Conservation (phyloP, 2,797 vertebrate genomes). For the Sebastes elongatus region DNA sequence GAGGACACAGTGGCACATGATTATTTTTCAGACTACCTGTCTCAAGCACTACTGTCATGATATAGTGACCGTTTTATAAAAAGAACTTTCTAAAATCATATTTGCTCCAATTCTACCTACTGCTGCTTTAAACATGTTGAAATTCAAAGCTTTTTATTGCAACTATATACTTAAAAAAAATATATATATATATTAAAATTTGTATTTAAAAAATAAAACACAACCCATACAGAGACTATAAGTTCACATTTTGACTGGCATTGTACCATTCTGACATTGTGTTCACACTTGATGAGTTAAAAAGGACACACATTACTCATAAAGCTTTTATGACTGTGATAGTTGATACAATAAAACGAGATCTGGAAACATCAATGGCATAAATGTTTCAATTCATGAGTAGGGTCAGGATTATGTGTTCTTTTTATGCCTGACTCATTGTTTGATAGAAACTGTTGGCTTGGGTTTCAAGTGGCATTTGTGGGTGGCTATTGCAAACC, state of each 20-base stretch:
- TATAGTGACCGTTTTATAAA: no score
- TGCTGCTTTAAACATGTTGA: background rate
- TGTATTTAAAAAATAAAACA: background rate
- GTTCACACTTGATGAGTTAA: no score
- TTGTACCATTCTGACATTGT: background rate
- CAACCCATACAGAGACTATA: background rate
- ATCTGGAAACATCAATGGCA: background rate
- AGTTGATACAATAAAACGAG: background rate
- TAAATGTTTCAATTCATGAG: background rate
- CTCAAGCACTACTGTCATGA: no score
- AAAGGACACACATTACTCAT: background rate
- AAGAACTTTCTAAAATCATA: no score
- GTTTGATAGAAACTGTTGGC: slow-evolving; percentile 69
- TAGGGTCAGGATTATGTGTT: slow-evolving; percentile 5
- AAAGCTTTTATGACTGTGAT: background rate
- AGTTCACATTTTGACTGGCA: background rate
- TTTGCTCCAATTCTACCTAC: no score
- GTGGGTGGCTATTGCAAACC: slow-evolving; percentile 64
- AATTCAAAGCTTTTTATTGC: background rate
- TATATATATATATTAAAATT: no score
- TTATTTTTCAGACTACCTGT: no score
- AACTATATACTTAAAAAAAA: no score
- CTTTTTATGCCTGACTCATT: slow-evolving; percentile 53
- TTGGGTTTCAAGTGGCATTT: slow-evolving; percentile 61
- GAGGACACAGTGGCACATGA: no score